phyloP scores from a whole-genome alignment of 2,797 vertebrate genomes.

The Spinus pinus region DNA sequence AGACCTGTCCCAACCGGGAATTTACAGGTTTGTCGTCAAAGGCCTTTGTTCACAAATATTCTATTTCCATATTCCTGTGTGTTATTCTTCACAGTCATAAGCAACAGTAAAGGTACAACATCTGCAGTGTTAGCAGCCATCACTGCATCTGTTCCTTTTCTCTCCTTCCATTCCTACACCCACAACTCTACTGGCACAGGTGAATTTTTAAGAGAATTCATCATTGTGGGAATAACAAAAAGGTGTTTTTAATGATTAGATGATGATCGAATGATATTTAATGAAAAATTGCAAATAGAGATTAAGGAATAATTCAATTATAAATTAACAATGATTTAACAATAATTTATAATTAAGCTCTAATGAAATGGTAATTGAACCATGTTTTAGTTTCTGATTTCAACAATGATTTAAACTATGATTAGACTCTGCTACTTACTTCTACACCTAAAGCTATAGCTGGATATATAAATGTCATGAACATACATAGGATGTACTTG shows the following conservation, averaged over 20 bases:
- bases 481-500: not conserved
- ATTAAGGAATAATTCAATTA: not conserved
- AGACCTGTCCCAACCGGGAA: not conserved
- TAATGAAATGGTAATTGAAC: not conserved
- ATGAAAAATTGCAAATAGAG: not conserved
- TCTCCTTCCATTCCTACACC: not conserved
- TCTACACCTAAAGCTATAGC: not conserved
- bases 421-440: not conserved
- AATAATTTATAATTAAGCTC: not conserved
- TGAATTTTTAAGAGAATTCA: not conserved
- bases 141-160: not conserved
- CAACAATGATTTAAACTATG: not conserved
- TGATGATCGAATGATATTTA: not conserved
- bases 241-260: not conserved
- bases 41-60: not conserved
- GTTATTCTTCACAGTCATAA: not conserved
- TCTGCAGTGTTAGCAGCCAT: not conserved
- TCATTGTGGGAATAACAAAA: not conserved
- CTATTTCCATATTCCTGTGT: not conserved
- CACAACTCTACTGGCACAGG: not conserved
- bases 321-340: not conserved
- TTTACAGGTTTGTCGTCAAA: not conserved
- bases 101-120: not conserved
- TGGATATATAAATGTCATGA: not conserved
- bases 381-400: not conserved